Evolutionary conservation across 2,113 vertebrate genomes (phyloP), one percentile per base, ranked within the genome.

Genomic region (Mixornis gularis): DNA sequence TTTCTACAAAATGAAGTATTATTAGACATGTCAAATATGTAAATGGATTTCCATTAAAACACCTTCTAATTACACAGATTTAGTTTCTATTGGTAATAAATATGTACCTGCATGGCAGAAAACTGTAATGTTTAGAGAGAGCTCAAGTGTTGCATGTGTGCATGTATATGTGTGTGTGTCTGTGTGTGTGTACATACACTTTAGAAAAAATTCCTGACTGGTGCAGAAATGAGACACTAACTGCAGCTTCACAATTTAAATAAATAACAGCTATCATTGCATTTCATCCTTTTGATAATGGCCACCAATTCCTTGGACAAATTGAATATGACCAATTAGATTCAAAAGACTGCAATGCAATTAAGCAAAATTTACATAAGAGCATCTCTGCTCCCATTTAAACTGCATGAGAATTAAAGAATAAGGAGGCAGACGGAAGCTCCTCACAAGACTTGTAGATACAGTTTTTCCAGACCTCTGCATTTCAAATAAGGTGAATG

Each of bases 401-500:
- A 82, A 41, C 52, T 89, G 12, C 52, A 44, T 2, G 6, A 66
- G 30, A 92, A 82, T 30, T 63, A 72, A 92, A 62, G 63, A 62
- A 77, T 40, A 46, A 85, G 40, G 17, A 77, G 36, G 22, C 24
- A 92, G 83, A 85, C 0, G 0, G 90, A 85, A 81, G 73, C 43
- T 69, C 65, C 59, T 87, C 74, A 59, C 34, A 76, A 86, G 49
- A 44, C 24, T 80, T 64, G 56, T 59, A 88, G 56, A 44, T 26
- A 66, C 41, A 79, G 27, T 17, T 82, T 93, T 92, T 66, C 71
- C 71, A 83, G 71, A 70, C 17, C 15, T 66, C 53, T 79, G 63
- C 63, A 89, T 94, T 93, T 89, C 79, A 91, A 94, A 72, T 72
- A 62, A 85, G 70, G 38, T 62, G 78, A 81, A 80, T 65, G 18